phyloP scores from a whole-genome alignment of 2,797 vertebrate species.

The Pseudocheirus occidentalis region DNA sequence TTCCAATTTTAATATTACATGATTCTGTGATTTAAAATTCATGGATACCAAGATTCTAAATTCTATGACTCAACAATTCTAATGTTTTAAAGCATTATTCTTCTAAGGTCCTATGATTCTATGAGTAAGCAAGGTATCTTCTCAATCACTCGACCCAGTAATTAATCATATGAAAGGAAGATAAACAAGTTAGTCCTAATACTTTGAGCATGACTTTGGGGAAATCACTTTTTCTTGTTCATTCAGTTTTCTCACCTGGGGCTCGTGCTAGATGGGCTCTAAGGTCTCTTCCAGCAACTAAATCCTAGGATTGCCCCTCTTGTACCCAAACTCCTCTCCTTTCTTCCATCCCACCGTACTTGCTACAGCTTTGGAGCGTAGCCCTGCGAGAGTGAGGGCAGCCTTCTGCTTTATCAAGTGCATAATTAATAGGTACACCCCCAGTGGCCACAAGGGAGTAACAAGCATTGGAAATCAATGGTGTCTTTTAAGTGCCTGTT shows the following conservation, averaged over 20 bases:
- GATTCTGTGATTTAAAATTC: neutral
- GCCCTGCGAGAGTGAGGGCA: conserved; percentile 14
- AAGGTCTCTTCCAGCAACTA: neutral
- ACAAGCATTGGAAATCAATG: conserved; percentile 29
- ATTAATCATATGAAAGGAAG: neutral
- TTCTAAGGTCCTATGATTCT: neutral
- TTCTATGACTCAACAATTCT: neutral
- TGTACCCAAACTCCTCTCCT: neutral
- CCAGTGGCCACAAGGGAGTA: neutral
- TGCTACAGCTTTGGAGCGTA: neutral
- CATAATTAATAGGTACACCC: conserved; percentile 35
- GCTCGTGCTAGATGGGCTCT: neutral
- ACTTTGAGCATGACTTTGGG: neutral
- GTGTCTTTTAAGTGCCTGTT: conserved; percentile 9
- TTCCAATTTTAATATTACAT: neutral
- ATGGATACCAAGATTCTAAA: neutral
- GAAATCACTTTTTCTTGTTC: neutral
- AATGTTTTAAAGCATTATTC: neutral
- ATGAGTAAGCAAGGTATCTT: neutral
- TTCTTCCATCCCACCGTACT: neutral
- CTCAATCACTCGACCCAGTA: neutral
- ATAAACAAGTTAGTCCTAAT: neutral
- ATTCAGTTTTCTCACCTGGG: neutral
- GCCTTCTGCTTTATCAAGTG: conserved; percentile 30
- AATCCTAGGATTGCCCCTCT: neutral